Evolutionary conservation across 1,140 invertebrate species (phyloP).

Genomic region (Laupala kohalensis): DNA sequence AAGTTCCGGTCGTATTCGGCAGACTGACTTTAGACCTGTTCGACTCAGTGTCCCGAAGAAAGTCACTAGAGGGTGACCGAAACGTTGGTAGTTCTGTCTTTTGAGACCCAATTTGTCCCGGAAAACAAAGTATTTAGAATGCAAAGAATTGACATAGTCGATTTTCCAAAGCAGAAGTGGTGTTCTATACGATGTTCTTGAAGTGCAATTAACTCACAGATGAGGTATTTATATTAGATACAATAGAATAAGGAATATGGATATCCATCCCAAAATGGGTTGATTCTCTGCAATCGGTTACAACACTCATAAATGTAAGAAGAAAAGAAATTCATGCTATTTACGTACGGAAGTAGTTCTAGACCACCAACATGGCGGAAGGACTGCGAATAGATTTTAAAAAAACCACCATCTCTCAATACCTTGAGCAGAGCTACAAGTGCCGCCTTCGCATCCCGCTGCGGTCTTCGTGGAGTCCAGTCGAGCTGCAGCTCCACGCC

Average conservation of each 20-base stretch:
- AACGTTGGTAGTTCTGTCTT: too few relatives aligned
- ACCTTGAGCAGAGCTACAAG: constrained; percentile 41
- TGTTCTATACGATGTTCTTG: too few relatives aligned
- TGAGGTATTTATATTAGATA: too few relatives aligned
- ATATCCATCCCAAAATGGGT: neutral
- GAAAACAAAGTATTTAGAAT: too few relatives aligned
- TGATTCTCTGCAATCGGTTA: neutral
- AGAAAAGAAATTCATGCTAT: neutral
- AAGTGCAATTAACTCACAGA: too few relatives aligned
- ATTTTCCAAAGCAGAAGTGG: too few relatives aligned
- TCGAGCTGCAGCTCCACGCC: constrained; percentile 50
- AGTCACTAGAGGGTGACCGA: too few relatives aligned
- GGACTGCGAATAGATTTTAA: neutral
- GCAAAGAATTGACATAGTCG: too few relatives aligned
- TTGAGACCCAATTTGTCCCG: too few relatives aligned
- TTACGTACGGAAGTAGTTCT: neutral
- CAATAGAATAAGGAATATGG: neutral
- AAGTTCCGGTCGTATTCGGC: too few relatives aligned
- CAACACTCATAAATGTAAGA: neutral
- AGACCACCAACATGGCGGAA: neutral
- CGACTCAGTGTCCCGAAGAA: too few relatives aligned
- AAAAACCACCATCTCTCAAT: neutral
- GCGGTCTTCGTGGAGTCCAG: constrained; percentile 29
- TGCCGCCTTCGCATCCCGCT: constrained; percentile 36
- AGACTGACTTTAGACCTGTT: too few relatives aligned